Conservation (phyloP, 2,113 vertebrate genomes). For the Semicossyphus pulcher region DNA sequence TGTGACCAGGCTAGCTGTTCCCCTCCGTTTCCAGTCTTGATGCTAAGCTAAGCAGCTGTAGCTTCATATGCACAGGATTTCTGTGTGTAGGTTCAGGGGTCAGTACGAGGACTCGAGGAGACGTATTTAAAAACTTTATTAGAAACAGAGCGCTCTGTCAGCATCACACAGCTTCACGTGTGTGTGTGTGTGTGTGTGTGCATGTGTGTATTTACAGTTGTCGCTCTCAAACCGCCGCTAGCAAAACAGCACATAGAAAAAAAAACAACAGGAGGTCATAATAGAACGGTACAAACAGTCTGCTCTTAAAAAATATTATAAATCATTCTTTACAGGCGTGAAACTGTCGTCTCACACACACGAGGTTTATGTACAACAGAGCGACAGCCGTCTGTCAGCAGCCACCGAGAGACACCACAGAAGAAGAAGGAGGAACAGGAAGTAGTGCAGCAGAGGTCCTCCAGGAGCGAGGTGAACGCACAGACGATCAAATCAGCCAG, state of each 20-base stretch:
- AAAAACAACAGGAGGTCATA: conserved; percentile 65
- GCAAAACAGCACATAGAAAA: conserved; percentile 89
- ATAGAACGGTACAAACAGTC: conserved; percentile 91
- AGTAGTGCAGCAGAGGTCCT: conserved; percentile 6
- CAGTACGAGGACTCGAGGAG: background rate
- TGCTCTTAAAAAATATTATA: conserved; percentile 96
- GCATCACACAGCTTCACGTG: conserved; percentile 83
- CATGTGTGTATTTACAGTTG: conserved; percentile 68
- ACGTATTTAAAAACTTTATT: conserved; percentile 95
- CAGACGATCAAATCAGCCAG: background rate
- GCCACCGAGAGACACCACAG: conserved; percentile 20
- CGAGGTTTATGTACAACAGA: conserved; percentile 89
- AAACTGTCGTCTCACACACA: conserved; percentile 93
- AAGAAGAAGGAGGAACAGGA: background rate
- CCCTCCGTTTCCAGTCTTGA: too few species aligned
- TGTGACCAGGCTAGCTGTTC: too few species aligned
- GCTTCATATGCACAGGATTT: too few species aligned
- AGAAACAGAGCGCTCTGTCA: conserved; percentile 86
- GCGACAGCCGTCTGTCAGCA: conserved; percentile 19
- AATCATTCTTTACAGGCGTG: conserved; percentile 94
- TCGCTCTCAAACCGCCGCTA: conserved; percentile 52
- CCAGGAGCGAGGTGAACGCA: background rate
- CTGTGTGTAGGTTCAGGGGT: too few species aligned
- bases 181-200: conserved; percentile 55
- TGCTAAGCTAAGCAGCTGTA: background rate